phyloP scores from a whole-genome alignment of 2,888 invertebrate genomes.

The Agrochola litura region DNA sequence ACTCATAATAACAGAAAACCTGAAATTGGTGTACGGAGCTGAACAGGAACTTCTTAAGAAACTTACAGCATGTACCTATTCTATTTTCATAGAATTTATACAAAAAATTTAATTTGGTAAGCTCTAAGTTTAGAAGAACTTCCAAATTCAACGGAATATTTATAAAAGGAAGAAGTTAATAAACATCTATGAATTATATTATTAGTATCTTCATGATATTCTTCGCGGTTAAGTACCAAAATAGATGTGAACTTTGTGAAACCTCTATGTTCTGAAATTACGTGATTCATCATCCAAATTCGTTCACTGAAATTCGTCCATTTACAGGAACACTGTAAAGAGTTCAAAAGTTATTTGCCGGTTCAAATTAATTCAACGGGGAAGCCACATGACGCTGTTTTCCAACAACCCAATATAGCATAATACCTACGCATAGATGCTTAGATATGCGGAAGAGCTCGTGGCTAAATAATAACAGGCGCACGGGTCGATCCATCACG shows the following conservation, averaged over 20 bases:
- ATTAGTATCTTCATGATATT: neutral
- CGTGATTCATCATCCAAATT: neutral
- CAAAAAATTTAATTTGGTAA: neutral
- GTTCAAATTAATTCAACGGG: neutral
- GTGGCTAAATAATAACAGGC: too few species aligned
- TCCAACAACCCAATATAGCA: too few species aligned
- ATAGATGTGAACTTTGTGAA: neutral
- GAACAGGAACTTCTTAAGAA: neutral
- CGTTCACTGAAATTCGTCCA: neutral
- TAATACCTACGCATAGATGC: too few species aligned
- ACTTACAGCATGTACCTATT: neutral
- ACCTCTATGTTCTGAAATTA: neutral
- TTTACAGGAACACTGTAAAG: neutral
- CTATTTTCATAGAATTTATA: neutral
- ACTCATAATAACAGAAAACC: too few species aligned
- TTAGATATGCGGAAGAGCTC: too few species aligned
- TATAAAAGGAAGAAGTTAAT: neutral
- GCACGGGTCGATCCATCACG: too few species aligned
- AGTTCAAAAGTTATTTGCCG: neutral
- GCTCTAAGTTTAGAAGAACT: neutral
- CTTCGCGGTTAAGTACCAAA: neutral
- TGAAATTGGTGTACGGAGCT: neutral
- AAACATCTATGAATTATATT: too few species aligned
- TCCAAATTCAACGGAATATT: neutral
- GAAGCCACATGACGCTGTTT: too few species aligned